phyloP scores from a whole-genome alignment of 2,797 vertebrate genomes.

The Oryzias sinensis region DNA sequence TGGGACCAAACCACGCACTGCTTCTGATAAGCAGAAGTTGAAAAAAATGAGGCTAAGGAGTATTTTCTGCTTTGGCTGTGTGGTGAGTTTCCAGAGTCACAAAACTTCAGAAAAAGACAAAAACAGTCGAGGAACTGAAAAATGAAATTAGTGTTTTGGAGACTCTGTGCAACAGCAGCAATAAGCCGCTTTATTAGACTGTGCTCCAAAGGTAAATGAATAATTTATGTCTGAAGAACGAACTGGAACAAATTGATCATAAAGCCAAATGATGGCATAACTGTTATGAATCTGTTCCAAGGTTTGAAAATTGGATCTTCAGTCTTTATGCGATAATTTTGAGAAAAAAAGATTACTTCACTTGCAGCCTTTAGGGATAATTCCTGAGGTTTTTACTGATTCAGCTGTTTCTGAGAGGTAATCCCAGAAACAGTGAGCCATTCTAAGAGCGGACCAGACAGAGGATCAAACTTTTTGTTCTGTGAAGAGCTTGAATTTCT shows the following conservation, averaged over 20 bases:
- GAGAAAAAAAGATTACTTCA: no score
- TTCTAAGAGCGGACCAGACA: no score
- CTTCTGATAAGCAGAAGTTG: neutral
- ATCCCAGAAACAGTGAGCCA: no score
- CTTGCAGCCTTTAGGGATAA: no score
- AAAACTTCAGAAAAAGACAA: conserved; percentile 5
- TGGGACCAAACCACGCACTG: neutral
- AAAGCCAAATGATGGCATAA: conserved; percentile 37
- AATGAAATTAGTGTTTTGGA: conserved; percentile 31
- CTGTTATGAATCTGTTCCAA: conserved; percentile 42
- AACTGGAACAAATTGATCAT: conserved; percentile 42
- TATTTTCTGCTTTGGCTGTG: conserved; percentile 11
- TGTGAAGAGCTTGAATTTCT: no score
- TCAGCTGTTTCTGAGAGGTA: no score
- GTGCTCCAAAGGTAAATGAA: conserved; percentile 34
- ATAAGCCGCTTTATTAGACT: conserved; percentile 39
- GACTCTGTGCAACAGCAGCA: conserved; percentile 39
- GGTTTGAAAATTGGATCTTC: conserved; percentile 38
- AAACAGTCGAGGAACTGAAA: conserved; percentile 29
- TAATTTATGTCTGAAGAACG: conserved; percentile 41
- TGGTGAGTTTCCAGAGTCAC: neutral
- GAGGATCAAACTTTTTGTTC: no score
- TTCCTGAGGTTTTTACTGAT: no score
- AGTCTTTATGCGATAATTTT: conserved; percentile 27
- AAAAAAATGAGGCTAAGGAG: neutral